Evolutionary conservation across 2,888 invertebrate genomes (phyloP).

Genomic region (Blastobasis lacticolella): DNA sequence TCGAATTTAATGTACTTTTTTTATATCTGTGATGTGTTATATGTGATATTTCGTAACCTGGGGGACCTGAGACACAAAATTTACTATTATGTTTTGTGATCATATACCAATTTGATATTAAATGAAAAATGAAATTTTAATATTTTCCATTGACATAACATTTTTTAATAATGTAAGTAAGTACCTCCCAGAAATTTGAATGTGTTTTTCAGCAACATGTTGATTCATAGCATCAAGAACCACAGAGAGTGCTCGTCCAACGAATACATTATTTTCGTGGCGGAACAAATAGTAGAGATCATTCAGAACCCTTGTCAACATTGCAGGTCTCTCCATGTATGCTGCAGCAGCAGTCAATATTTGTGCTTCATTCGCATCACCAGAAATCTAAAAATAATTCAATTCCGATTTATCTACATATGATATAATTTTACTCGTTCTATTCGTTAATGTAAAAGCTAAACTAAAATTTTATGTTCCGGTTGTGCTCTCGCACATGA

Average conservation of each 20-base stretch:
- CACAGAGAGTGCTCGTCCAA: slow-evolving; percentile 83
- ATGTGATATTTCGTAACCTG: no score
- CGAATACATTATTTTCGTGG: slow-evolving; percentile 84
- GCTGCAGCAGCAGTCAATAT: slow-evolving; percentile 88
- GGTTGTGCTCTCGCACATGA: no score
- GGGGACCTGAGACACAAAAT: no score
- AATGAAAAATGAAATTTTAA: no score
- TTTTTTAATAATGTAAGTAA: slow-evolving; percentile 1
- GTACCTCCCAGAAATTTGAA: slow-evolving; percentile 94
- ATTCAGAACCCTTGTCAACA: slow-evolving; percentile 88
- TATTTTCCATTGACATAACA: background rate
- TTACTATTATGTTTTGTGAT: no score
- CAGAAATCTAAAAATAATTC: slow-evolving; percentile 79
- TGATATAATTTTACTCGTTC: no score
- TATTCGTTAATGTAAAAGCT: no score
- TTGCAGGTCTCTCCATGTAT: slow-evolving; percentile 88
- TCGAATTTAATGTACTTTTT: no score
- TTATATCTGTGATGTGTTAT: no score
- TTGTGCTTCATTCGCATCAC: slow-evolving; percentile 93
- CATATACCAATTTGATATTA: no score
- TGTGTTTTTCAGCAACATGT: slow-evolving; percentile 88
- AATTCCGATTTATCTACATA: no score
- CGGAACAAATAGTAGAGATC: slow-evolving; percentile 92
- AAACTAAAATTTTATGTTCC: no score
- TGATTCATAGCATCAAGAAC: slow-evolving; percentile 93